These are phyloP conservation scores for Psephotus haematonotus DNA, from an alignment of 2,113 vertebrate species.

Conservation along the genomic window DNA sequence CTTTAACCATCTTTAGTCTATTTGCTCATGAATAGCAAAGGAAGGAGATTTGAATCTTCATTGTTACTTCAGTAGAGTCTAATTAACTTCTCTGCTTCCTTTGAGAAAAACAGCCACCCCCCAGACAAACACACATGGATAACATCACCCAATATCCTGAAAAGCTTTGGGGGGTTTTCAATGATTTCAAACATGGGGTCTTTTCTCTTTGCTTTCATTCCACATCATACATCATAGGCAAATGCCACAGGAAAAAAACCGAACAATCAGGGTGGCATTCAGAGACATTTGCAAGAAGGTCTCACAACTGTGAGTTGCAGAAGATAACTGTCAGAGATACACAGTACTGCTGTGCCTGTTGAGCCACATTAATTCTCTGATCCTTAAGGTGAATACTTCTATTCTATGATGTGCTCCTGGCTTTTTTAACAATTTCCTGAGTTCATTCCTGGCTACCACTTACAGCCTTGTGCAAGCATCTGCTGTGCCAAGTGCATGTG, in stretches of 20 bases:
- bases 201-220: not conserved
- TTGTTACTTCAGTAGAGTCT: conserved; percentile 25
- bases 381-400: not conserved
- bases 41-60: conserved; percentile 34
- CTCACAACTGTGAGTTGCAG: not conserved
- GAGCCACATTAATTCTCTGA: not conserved
- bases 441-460: not conserved
- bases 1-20: not conserved
- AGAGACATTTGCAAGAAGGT: not conserved
- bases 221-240: not conserved
- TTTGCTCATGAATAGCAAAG: conserved; percentile 26
- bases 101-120: not conserved
- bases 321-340: not conserved
- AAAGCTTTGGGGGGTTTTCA: not conserved
- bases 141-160: conserved; percentile 50
- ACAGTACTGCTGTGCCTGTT: not conserved
- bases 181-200: not conserved
- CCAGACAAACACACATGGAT: not conserved
- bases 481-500: not conserved
- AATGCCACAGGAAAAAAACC: not conserved
- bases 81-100: conserved; percentile 46
- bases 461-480: not conserved
- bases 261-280: not conserved
- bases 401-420: not conserved
- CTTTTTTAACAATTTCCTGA: not conserved